Percentiles rank a stretch among this genome's conserved stretches.
phyloP scores from a whole-genome alignment of 2,888 invertebrate genomes.

The Myopa tessellatipennis region DNA sequence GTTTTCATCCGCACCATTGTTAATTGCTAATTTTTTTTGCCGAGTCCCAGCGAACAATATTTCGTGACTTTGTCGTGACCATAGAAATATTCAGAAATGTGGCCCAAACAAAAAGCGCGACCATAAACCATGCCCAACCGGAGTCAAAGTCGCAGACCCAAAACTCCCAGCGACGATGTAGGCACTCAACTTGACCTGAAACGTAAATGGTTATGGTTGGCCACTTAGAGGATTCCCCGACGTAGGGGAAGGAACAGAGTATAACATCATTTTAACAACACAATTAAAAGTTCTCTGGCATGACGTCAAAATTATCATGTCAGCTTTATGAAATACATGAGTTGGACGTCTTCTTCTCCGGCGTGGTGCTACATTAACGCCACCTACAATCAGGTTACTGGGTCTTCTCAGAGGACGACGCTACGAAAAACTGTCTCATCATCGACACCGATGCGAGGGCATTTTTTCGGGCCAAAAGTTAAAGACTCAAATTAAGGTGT shows the following conservation, averaged over 20 bases:
- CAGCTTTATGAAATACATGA: neutral
- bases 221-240: neutral
- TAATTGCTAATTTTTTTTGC: slow-evolving; percentile 37
- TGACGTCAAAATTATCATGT: neutral
- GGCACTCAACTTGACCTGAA: neutral
- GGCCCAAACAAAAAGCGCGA: neutral
- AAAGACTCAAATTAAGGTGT: neutral
- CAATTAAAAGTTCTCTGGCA: neutral
- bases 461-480: neutral
- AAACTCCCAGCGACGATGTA: slow-evolving; percentile 72
- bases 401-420: no score
- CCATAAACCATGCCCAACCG: neutral
- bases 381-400: slow-evolving; percentile 41
- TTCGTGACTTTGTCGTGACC: slow-evolving; percentile 35
- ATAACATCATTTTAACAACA: neutral
- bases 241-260: neutral
- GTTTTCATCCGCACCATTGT: slow-evolving; percentile 33
- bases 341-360: slow-evolving; percentile 23
- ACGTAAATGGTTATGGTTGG: neutral
- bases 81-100: slow-evolving; percentile 7
- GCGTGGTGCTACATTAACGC: slow-evolving; percentile 14
- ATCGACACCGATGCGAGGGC: no score
- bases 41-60: neutral
- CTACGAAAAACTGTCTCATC: no score
- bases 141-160: slow-evolving; percentile 67